phyloP scores from a whole-genome alignment of 2,888 invertebrate genomes.

The Tiliacea aurago region DNA sequence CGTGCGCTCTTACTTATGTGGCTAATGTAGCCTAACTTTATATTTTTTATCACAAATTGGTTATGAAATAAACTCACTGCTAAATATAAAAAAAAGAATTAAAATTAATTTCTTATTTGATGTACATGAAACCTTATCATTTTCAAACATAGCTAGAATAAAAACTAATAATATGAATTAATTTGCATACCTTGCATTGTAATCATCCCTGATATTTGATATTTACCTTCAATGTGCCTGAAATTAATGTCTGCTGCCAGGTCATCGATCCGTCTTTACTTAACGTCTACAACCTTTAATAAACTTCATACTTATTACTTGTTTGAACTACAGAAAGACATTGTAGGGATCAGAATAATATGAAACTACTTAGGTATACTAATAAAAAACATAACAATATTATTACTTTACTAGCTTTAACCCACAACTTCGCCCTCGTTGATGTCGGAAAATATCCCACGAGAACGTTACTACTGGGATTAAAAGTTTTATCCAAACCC shows the following conservation, averaged over 20 bases:
- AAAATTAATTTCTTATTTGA: neutral
- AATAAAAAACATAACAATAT: neutral
- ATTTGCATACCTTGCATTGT: constrained; percentile 25
- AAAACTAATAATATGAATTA: constrained; percentile 1
- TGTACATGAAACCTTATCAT: neutral
- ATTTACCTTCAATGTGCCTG: constrained; percentile 6
- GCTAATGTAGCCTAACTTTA: too few species aligned
- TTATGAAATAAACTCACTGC: neutral
- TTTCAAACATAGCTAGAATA: neutral
- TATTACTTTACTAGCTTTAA: neutral
- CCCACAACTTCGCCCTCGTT: too few species aligned
- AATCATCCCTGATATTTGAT: constrained; percentile 39
- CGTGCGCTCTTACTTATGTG: too few species aligned
- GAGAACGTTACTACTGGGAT: too few species aligned
- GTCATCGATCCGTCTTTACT: constrained; percentile 8
- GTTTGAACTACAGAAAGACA: constrained; percentile 4
- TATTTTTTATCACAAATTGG: neutral
- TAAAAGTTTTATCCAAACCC: too few species aligned
- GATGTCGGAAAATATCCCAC: too few species aligned
- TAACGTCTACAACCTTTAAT: constrained; percentile 6
- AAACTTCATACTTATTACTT: neutral
- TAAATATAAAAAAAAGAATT: neutral
- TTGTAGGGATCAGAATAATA: neutral
- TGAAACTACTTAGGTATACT: neutral
- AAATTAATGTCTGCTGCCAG: constrained; percentile 1